Base-by-base conservation (phyloP, 2,888 invertebrate species). In the Callyntrura guangdongensis region DNA sequence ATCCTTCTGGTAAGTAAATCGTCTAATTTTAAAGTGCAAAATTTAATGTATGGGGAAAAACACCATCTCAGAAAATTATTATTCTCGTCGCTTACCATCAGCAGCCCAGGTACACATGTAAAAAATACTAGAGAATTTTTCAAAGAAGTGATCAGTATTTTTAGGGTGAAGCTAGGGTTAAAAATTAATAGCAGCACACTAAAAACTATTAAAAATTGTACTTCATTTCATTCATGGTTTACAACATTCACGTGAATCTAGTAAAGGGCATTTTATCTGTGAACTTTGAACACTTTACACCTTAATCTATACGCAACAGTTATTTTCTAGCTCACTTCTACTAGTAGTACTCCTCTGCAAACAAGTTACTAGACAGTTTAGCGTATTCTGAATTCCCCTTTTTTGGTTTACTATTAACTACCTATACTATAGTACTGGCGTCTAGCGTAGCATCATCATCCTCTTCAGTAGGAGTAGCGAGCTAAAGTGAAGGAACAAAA, bases 301-400 rank as follows among this genome's bases (percentile, higher is more conserved):
- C 81, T 87, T 27, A 90, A 86, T 86, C 86, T 90, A 74, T 90
- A 90, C 90, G 90, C 90, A 90, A 90, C 86, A 90, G 74, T 90
- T 86, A 86, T 86, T 90, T 90, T 90, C 90, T 90, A 90, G 90
- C 90, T 72, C 90, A 90, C 83, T 89, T 49, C 77, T 82, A n/a
- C n/a, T n/a, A n/a, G n/a, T n/a, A 81, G 36, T 74, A 53, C 74
- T 74, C 81, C 47, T 82, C 64, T 89, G 89, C 85, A 90, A 86
- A 86, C 81, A 85, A 90, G 86, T 86, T 89, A 36, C 36, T 36
- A 77, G 89, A 81, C 61, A 47, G 17, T 27, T 85, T 85, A 22
- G 47, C 77, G 77, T 86, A 64, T 86, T 86, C 36, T 36, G 3
- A 86, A 49, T 82, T 86, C 59, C 74, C 17, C 45, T 81, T 81